phyloP scores from a whole-genome alignment of 1,140 invertebrate species.

The Zaprionus ornatus region DNA sequence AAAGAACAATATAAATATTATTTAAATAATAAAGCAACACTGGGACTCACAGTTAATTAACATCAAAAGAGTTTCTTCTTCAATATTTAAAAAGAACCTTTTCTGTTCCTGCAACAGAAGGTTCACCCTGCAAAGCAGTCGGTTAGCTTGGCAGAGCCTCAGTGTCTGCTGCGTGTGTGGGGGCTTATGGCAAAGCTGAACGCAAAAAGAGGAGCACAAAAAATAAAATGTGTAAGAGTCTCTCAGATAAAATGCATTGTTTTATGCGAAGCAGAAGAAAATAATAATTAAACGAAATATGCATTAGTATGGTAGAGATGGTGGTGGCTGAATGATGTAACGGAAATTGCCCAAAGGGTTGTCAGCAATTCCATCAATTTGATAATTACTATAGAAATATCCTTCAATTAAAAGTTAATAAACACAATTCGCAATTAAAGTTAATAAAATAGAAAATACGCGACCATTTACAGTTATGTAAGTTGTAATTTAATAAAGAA shows the following conservation, averaged over 20 bases:
- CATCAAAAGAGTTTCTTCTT: too few relatives aligned
- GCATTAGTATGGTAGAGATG: slow-evolving; percentile 11
- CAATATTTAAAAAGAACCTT: too few relatives aligned
- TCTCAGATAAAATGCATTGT: slow-evolving; percentile 78
- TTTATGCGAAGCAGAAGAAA: slow-evolving; percentile 38
- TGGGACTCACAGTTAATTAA: too few relatives aligned
- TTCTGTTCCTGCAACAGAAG: not conserved
- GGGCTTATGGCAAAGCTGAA: slow-evolving; percentile 68
- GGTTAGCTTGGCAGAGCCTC: slow-evolving; percentile 45
- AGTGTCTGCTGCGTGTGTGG: slow-evolving; percentile 54
- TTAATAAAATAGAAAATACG: not conserved
- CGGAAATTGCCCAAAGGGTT: slow-evolving; percentile 55
- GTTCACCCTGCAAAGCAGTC: slow-evolving; percentile 50
- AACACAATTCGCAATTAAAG: not conserved
- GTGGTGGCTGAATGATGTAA: slow-evolving; percentile 46
- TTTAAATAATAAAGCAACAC: too few relatives aligned
- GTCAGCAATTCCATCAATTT: slow-evolving; percentile 9
- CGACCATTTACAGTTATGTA: not conserved
- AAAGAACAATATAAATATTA: too few relatives aligned
- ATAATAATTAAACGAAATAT: slow-evolving; percentile 45
- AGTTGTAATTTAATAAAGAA: not conserved
- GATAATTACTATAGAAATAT: slow-evolving; percentile 3
- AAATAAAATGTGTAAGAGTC: slow-evolving; percentile 77
- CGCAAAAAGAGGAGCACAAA: slow-evolving; percentile 40
- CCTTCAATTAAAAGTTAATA: not conserved